Evolutionary conservation across 2,113 vertebrate genomes (phyloP).

Genomic region (Melanocharis versteri): DNA sequence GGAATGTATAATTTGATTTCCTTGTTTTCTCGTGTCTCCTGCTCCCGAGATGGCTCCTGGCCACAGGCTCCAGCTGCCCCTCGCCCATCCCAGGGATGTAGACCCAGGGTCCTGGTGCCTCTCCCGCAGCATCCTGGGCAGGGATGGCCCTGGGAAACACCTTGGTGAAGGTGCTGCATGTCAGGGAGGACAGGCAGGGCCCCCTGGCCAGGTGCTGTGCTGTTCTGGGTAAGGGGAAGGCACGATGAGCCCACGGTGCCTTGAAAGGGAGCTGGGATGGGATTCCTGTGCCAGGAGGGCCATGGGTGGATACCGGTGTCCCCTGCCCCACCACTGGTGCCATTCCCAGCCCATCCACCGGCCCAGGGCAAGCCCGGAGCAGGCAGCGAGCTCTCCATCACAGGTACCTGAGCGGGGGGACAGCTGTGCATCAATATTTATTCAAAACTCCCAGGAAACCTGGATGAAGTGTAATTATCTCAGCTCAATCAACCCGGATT

Average conservation of each 20-base stretch:
- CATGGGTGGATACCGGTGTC: fast-evolving
- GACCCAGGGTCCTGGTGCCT: background rate
- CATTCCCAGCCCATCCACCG: fast-evolving
- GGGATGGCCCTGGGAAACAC: background rate
- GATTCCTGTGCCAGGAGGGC: background rate
- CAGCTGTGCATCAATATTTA: slow-evolving; percentile 76
- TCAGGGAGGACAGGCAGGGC: background rate
- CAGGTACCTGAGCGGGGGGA: slow-evolving; percentile 49
- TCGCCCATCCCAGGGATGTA: no score
- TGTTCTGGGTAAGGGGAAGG: background rate
- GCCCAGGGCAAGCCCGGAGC: background rate
- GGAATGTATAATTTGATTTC: slow-evolving; percentile 75
- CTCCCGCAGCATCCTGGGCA: background rate
- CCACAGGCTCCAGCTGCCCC: background rate
- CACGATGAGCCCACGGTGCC: fast-evolving
- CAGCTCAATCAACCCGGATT: slow-evolving; percentile 74
- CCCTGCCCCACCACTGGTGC: fast-evolving
- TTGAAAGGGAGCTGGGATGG: background rate
- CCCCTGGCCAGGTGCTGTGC: fast-evolving
- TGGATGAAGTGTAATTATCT: slow-evolving; percentile 75
- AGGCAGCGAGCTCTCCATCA: background rate
- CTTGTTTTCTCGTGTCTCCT: slow-evolving; percentile 34
- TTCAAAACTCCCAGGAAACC: slow-evolving; percentile 71
- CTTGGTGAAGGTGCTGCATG: fast-evolving
- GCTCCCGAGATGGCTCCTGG: background rate